These are phyloP conservation scores for Ephydatia muelleri DNA, from an alignment of 37 sponge, comb jelly and placozoan species.

Conservation along the genomic window DNA sequence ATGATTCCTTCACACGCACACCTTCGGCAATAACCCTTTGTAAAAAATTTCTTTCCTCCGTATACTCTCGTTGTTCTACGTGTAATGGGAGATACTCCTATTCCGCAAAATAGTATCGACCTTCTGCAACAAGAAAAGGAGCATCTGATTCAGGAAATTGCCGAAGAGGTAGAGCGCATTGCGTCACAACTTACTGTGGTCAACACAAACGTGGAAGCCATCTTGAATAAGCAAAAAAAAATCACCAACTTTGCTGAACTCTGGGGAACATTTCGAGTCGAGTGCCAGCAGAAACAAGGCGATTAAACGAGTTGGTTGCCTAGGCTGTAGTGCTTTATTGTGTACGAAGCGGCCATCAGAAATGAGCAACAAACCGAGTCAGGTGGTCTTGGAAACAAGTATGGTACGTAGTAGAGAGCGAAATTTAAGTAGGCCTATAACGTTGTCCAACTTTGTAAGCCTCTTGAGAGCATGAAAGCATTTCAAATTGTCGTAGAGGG, in stretches of 20 bases:
- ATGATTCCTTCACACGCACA: no score
- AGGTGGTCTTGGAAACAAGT: slow-evolving; percentile 74
- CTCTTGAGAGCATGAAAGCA: no score
- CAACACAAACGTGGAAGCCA: slow-evolving; percentile 6
- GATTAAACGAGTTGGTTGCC: background rate
- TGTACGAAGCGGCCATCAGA: background rate
- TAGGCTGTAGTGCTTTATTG: background rate
- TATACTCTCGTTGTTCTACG: background rate
- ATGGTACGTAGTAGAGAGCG: no score
- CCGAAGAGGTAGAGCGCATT: slow-evolving; percentile 10
- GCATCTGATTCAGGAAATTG: slow-evolving; percentile 12
- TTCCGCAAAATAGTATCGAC: background rate
- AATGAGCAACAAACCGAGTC: slow-evolving; percentile 34
- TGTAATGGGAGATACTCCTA: slow-evolving; percentile 2
- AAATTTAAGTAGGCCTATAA: no score
- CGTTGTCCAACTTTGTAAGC: no score
- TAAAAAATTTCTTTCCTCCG: background rate
- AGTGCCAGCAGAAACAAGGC: background rate
- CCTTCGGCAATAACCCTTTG: no score
- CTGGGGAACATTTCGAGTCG: slow-evolving; percentile 4
- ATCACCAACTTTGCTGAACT: slow-evolving; percentile 7
- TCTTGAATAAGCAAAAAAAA: background rate
- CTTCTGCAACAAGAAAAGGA: slow-evolving; percentile 15
- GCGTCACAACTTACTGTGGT: slow-evolving; percentile 2
- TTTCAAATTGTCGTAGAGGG: no score